Evolutionary conservation across 2,113 vertebrate genomes (phyloP).

Genomic region (Colinus virginianus): DNA sequence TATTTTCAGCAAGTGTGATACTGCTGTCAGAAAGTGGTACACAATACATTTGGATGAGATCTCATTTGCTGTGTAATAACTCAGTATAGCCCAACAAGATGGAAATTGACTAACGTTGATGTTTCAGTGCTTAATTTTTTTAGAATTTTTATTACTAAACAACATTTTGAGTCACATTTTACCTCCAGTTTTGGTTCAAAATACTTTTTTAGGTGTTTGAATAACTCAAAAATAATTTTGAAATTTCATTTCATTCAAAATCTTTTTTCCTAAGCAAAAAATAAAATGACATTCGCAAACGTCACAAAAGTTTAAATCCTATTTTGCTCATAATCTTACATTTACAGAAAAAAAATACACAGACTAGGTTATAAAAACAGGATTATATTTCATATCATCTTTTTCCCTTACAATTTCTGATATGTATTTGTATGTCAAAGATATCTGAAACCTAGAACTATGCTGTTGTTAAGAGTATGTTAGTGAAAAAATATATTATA

Average conservation of each 20-base stretch:
- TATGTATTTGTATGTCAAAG: neutral
- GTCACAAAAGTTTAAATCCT: neutral
- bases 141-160: fast-evolving
- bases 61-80: neutral
- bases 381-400: neutral
- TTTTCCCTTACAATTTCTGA: neutral
- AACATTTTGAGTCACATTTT: neutral
- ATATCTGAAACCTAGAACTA: neutral
- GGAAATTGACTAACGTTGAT: neutral
- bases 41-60: neutral
- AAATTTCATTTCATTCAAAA: neutral
- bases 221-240: neutral
- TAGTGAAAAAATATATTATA: neutral
- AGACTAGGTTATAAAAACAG: fast-evolving
- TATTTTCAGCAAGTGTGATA: neutral
- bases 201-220: neutral
- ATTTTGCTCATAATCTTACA: neutral
- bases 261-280: neutral
- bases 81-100: neutral
- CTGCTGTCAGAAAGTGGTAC: neutral
- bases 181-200: neutral
- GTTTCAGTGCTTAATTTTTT: neutral
- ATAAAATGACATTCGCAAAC: neutral
- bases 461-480: neutral
- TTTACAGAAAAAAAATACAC: neutral